Conservation (phyloP, 2,797 vertebrate genomes). For the Lagocephalus sceleratus region DNA sequence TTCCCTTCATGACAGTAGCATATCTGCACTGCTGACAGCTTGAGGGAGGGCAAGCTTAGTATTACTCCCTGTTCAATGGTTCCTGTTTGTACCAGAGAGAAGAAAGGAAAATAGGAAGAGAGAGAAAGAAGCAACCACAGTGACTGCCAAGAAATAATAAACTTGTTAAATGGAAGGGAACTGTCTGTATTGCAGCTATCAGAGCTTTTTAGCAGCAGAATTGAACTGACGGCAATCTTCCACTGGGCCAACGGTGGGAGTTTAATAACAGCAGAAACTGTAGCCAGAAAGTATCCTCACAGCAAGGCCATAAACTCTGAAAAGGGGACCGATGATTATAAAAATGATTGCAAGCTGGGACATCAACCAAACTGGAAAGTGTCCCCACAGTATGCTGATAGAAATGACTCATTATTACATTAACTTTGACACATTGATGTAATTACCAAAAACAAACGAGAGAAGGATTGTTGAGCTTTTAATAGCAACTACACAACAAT, state of each 20-base stretch:
- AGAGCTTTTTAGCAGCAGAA: slow-evolving; percentile 25
- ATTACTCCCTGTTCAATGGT: too few relatives aligned
- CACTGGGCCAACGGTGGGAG: background rate
- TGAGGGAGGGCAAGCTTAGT: too few relatives aligned
- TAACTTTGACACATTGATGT: background rate
- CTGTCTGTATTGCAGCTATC: slow-evolving; percentile 17
- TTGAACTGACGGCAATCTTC: slow-evolving; percentile 26
- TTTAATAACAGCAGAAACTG: background rate
- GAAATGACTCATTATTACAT: background rate
- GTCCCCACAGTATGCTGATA: background rate
- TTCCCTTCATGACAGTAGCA: too few relatives aligned
- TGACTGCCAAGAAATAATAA: slow-evolving; percentile 32
- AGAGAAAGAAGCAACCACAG: slow-evolving; percentile 19
- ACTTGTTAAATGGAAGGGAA: slow-evolving; percentile 12
- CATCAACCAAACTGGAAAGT: background rate
- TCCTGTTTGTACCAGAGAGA: too few relatives aligned
- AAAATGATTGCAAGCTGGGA: background rate
- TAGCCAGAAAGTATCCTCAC: background rate
- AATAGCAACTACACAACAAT: background rate
- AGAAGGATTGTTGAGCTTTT: background rate
- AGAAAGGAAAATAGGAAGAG: slow-evolving; percentile 4
- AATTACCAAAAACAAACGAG: slow-evolving; percentile 2
- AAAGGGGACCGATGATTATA: background rate
- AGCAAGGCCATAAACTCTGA: background rate
- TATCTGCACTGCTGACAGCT: too few relatives aligned